Evolutionary conservation across 2,113 vertebrate species (phyloP), one percentile per base, ranked within the genome.

Genomic region (Aspidoscelis tigris): DNA sequence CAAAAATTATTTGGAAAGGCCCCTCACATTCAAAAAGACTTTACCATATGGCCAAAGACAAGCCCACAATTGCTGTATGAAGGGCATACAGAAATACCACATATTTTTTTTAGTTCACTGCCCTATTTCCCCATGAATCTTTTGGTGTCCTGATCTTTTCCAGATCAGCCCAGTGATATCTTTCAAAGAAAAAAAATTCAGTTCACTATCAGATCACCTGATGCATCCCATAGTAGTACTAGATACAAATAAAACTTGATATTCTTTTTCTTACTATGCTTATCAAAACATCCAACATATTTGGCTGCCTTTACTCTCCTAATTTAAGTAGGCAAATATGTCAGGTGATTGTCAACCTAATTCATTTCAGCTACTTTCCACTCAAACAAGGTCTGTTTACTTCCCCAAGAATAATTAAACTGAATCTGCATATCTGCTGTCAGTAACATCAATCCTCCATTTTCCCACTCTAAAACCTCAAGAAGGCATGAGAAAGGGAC

Each of bases 341-440:
- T 84, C 41, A 78, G 41, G 26, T 41, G 65, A 39, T 61, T 33
- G 75, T n/a, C 66, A 73, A 50, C 20, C 20, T 64, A 71, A 16
- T 4, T 68, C 69, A 55, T 80, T 55, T 41, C 44, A 80, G 6
- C 1, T n/a, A n/a, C 3, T 10, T 69, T 71, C 58, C 26, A 41
- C 20, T 70, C 33, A 50, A 71, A 66, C 72, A 86, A 68, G 76
- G 12, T 78, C 58, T 47, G 33, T 74, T 50, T 71, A 73, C 41
- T 43, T 80, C 78, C n/a, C 70, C 66, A 39, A 81, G 76, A 5
- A 22, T 84, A 77, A 85, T 76, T 81, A 85, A 77, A 86, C 14
- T 80, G 78, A 44, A 76, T 12, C 47, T 47, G 81, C 26, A 24
- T 53, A 21, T n/a, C 47, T 72, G 18, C 74, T 86, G 47, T 7